Base-by-base conservation (phyloP, 2,888 invertebrate species). In the Vesta saturnalis region DNA sequence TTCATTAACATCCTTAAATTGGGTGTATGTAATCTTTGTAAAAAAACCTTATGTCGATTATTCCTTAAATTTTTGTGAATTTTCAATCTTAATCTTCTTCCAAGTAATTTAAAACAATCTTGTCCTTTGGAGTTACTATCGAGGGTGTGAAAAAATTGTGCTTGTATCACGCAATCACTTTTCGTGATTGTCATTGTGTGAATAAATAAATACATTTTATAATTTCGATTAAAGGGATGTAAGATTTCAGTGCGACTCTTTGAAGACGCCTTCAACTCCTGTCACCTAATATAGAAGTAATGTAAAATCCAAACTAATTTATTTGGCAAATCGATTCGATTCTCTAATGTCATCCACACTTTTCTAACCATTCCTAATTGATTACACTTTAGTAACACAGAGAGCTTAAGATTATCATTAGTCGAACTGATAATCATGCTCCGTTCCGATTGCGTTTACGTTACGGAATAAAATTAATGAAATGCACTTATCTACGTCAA, bases 131-230 rank as follows among this genome's bases (percentile, higher is more conserved):
- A 56, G 59, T 74, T 72, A 12, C 67, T 74, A 43, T 77, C 74
- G 57, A 83, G 76, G 35, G 83, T 77, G 71, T 85, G 85, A 67
- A 83, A 82, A 76, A 84, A 85, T 71, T 84, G 83, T 54, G 84
- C 84, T 72, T 82, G 80, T 64, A 85, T 79, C 62, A 83, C 81
- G 75, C 81, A 82, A 74, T 83, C 83, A 72, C 78, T 78, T 70
- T 84, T 82, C 57, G 83, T 82, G 73, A 85, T 80, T 23, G 84
- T 84, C 79, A 86, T 81, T 61, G 85, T 85, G 77, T 85, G 85
- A 67, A 86, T 80, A 74, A 85, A 74, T 69, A 84, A 73, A 74
- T 78, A 82, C 74, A 82, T 76, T 46, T 76, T 76, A 15, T 5
- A 10, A 10, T 49, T 18, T 12, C 12, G 5, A 21, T 19, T 52